Conservation (phyloP, 2,888 invertebrate species). For the Athalia circularis region DNA sequence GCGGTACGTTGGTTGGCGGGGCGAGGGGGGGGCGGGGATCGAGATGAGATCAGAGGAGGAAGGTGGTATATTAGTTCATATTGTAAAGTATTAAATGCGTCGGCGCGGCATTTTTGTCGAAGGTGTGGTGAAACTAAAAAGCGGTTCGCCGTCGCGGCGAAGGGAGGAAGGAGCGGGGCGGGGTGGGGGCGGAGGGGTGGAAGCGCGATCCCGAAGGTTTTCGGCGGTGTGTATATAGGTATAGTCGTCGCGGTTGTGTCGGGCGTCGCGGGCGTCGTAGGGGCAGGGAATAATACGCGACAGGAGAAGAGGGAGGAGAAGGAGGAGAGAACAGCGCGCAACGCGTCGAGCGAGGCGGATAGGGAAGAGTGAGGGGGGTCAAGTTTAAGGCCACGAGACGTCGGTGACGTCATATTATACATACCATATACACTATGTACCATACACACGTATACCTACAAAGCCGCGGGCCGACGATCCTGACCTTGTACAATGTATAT, state of each 20-base stretch:
- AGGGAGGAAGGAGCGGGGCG: too few relatives aligned
- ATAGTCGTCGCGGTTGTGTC: not conserved
- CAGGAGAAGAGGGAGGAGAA: not conserved
- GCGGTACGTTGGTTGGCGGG: too few relatives aligned
- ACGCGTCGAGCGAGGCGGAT: conserved; percentile 33
- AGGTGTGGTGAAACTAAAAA: not conserved
- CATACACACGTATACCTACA: too few relatives aligned
- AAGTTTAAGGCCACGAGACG: conserved; percentile 71
- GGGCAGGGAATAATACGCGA: too few relatives aligned
- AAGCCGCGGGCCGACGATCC: conserved; percentile 56
- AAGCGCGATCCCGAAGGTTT: not conserved
- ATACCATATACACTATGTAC: conserved; percentile 9
- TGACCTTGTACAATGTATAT: conserved; percentile 67
- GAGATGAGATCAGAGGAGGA: too few relatives aligned
- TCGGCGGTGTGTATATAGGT: not conserved
- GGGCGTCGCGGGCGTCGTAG: too few relatives aligned
- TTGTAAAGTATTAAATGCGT: too few relatives aligned
- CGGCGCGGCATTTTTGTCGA: too few relatives aligned
- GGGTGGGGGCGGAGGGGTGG: not conserved
- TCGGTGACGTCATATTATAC: conserved; percentile 65
- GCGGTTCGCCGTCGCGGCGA: not conserved
- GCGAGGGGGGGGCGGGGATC: too few relatives aligned
- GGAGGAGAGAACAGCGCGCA: conserved; percentile 23
- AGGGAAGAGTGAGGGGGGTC: conserved; percentile 54
- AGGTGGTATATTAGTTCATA: too few relatives aligned